These are phyloP conservation scores for Drosophila lowei DNA, from an alignment of 1,140 invertebrate genomes.

Conservation along the genomic window DNA sequence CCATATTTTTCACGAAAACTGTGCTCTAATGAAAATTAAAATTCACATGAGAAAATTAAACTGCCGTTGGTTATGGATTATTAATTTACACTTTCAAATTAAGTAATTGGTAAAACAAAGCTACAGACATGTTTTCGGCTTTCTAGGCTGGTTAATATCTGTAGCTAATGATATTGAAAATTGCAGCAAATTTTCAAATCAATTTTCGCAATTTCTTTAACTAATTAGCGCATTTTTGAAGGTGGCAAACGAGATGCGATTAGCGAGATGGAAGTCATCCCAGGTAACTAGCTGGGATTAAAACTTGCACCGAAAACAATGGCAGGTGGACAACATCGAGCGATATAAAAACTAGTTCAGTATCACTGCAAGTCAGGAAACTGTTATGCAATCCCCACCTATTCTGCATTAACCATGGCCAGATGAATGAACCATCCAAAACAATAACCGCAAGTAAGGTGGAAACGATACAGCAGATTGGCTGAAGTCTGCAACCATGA, in stretches of 20 bases:
- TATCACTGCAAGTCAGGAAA: constrained; percentile 41
- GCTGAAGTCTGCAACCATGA: constrained; percentile 39
- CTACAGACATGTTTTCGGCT: neutral
- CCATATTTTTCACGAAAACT: constrained; percentile 9
- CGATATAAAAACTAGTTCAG: constrained; percentile 39
- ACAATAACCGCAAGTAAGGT: constrained; percentile 37
- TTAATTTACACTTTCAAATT: constrained; percentile 22
- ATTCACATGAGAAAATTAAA: constrained; percentile 17
- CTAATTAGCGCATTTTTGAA: constrained; percentile 8
- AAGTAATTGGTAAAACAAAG: constrained; percentile 34
- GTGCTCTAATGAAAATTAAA: constrained; percentile 8
- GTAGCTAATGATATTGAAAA: constrained; percentile 23
- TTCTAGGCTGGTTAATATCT: constrained; percentile 15
- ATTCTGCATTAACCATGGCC: constrained; percentile 10
- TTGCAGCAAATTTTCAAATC: neutral
- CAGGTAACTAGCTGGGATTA: constrained; percentile 2
- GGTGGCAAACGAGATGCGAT: constrained; percentile 12
- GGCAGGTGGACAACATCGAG: neutral
- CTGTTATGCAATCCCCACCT: constrained; percentile 49
- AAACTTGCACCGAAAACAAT: constrained; percentile 15
- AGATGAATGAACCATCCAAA: constrained; percentile 20
- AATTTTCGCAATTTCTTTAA: neutral
- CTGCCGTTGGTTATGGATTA: constrained; percentile 31
- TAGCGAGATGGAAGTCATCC: constrained; percentile 5
- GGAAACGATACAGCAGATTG: constrained; percentile 48